Base-by-base conservation (phyloP, 2,113 vertebrate genomes). In the Gymnobelideus leadbeateri region DNA sequence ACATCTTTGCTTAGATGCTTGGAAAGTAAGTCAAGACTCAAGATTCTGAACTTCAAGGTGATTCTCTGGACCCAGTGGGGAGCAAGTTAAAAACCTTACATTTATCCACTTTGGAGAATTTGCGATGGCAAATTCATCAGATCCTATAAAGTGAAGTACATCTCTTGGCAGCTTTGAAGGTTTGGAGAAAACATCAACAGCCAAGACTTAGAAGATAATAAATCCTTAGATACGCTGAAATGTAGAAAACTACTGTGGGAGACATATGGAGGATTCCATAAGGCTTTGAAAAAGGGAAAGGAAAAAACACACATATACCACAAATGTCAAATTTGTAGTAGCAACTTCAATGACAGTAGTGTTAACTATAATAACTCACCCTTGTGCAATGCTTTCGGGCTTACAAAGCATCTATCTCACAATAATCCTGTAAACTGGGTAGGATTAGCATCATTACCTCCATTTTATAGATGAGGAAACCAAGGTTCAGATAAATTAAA, bases 61-160 rank as follows among this genome's bases (percentile, higher is more conserved):
- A 92, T 77, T 96, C 92, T 93, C 93, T 43, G 92, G 91, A 89
- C 95, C 95, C 95, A 51, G 68, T 96, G 93, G 95, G 95, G 93
- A 95, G 91, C 96, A 93, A 96, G 96, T 92, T 96, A 96, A 96
- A 95, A 97, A 97, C 94, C 97, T 97, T 96, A 95, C 94, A 97
- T 97, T 91, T 97, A 94, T 96, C 94, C 97, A 95, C 92, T 97
- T 97, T 96, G 96, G 98, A 96, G 97, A 98, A 98, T 98, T 98
- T 95, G 96, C 96, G 96, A 96, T 97, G 98, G 97, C 96, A 97
- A 97, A 98, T 97, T 97, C 97, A 98, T 98, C 97, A 77, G 43
- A 91, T 97, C 97, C 92, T 96, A 96, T 97, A 98, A 98, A 97
- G 96, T 96, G 95, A 97, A 97, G 98, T 98, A 98, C 97, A 98